These are phyloP conservation scores for Oligia latruncula DNA, from an alignment of 2,888 invertebrate genomes.

Conservation along the genomic window DNA sequence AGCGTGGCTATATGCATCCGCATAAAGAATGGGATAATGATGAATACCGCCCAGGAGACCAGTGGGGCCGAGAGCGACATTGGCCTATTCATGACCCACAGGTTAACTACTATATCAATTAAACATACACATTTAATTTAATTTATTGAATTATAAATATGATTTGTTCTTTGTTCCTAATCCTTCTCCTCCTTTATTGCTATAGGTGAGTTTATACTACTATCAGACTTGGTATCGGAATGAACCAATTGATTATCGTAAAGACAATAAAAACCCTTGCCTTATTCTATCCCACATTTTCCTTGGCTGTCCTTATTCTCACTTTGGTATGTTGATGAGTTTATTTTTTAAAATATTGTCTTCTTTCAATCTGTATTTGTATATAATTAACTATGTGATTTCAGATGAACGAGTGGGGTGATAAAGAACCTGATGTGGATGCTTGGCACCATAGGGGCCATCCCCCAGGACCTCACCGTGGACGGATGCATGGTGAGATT, in stretches of 20 bases:
- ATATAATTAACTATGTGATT: slow-evolving; percentile 40
- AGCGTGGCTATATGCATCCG: slow-evolving; percentile 86
- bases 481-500: slow-evolving; percentile 82
- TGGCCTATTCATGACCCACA: slow-evolving; percentile 88
- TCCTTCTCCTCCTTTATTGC: slow-evolving; percentile 67
- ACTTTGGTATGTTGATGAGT: slow-evolving; percentile 83
- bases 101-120: slow-evolving; percentile 70
- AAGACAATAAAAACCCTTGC: slow-evolving; percentile 81
- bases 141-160: slow-evolving; percentile 22
- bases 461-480: slow-evolving; percentile 87
- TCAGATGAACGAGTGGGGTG: slow-evolving; percentile 89
- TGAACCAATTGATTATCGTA: slow-evolving; percentile 86
- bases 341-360: slow-evolving; percentile 38
- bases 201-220: slow-evolving; percentile 84
- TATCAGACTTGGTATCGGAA: slow-evolving; percentile 82
- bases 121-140: slow-evolving; percentile 3
- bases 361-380: slow-evolving; percentile 28
- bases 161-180: slow-evolving; percentile 46
- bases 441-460: slow-evolving; percentile 88
- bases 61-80: slow-evolving; percentile 86
- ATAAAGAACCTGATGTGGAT: slow-evolving; percentile 87
- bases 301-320: slow-evolving; percentile 88
- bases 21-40: slow-evolving; percentile 89
- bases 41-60: slow-evolving; percentile 89
- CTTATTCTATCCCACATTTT: slow-evolving; percentile 87